Evolutionary conservation across 2,888 invertebrate species (phyloP), one percentile per base, ranked within the genome.

Genomic region (Aethes cnicana): DNA sequence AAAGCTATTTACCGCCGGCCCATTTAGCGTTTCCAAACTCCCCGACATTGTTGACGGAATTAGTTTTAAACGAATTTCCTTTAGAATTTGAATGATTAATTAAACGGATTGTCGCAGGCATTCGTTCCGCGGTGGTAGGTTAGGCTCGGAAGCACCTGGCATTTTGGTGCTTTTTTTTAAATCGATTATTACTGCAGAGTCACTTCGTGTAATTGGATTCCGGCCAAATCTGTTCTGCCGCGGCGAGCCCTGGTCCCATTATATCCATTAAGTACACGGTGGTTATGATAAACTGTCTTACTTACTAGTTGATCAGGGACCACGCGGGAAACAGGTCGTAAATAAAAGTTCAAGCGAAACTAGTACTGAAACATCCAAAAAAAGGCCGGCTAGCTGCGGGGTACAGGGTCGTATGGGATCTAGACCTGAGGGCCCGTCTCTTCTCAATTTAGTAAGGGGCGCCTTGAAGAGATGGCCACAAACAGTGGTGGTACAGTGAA

Each of bases 101-200:
- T 84, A 84, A 77, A 72, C 70, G 77, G 78, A 85, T 87, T 86
- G 85, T 81, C 78, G 81, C 74, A 84, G 66, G 66, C 74, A 81
- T 87, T 82, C 73, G 85, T 65, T 75, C 65, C 86, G 72, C 81
- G 53, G 77, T 65, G 84, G 81, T 74, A 77, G 86, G 86, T 84
- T 72, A 66, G 56, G 56, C 70, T 69, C 69, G 65, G 72, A 66
- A 72, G 78, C 84, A 84, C 82, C 84, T 84, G 85, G 74, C 72
- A 53, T 63, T 64, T 70, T 67, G 67, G 61, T 67, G 66, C 64
- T 74, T 68, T 75, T 70, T 66, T 72, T 74, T 69, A 70, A 74
- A 81, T 78, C 81, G 77, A 79, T 84, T 80, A 79, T 77, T 72
- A 75, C 68, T 84, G 87, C 87, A 80, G 58, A 83, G 84, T 88